phyloP scores from a whole-genome alignment of 1,140 invertebrate species.

The Lucilia cuprina region DNA sequence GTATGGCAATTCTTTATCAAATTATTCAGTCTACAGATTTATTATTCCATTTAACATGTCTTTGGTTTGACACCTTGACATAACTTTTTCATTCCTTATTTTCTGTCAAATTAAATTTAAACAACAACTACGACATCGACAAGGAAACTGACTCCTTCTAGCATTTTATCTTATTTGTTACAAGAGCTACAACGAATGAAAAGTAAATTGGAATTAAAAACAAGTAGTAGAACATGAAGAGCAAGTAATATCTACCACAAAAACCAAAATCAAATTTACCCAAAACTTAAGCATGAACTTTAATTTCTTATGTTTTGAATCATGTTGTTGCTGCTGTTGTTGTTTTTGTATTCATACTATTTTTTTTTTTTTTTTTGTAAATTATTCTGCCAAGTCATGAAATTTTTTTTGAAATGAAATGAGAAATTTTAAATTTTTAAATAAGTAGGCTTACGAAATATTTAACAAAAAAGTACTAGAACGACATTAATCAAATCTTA shows the following conservation, averaged over 20 bases:
- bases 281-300: neutral
- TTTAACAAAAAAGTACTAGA: neutral
- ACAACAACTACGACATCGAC: neutral
- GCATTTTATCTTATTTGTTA: neutral
- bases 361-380: neutral
- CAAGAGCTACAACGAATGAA: neutral
- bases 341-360: neutral
- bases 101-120: constrained; percentile 7
- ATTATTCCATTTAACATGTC: neutral
- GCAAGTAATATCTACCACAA: neutral
- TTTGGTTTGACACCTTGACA: constrained; percentile 19
- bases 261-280: constrained; percentile 28
- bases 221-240: neutral
- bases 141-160: neutral
- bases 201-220: neutral
- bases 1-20: neutral
- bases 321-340: neutral
- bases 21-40: neutral
- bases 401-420: neutral
- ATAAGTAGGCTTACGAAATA: constrained; percentile 19
- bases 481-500: too few relatives aligned
- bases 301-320: neutral
- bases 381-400: neutral
- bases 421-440: constrained; percentile 15
- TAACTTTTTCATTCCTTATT: constrained; percentile 1